Evolutionary conservation across 2,888 invertebrate genomes (phyloP), one percentile per base, ranked within the genome.

Genomic region (Camponotus fellah): DNA sequence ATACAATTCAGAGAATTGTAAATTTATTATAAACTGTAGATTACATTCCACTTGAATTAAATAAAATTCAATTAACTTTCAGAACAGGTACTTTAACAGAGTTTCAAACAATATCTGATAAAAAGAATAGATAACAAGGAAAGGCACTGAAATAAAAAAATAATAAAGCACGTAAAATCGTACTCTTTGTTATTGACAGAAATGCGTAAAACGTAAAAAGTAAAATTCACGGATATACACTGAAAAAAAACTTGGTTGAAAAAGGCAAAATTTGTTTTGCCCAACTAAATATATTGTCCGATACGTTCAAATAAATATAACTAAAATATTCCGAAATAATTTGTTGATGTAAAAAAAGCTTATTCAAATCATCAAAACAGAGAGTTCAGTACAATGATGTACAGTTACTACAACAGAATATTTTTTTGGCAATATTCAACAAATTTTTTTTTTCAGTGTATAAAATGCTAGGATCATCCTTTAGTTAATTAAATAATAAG

Each of bases 1-100:
- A 53, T 8, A n/a, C 76, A n/a, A 56, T 66, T 26, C 32, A 6
- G 14, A 77, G 10, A 53, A 40, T 43, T 58, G 69, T 40, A 34
- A 49, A 43, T 68, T 56, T 43, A 58, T 56, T 64, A 26, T 21
- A 49, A 26, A 40, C 56, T 56, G 2, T 17, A 40, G 58, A 58
- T 58, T 2, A 17, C 64, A 17, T 43, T 56, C 14, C 4, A 10
- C 17, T 14, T 58, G 9, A 32, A 58, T 58, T 26, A 68, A 32
- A 21, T 58, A 68, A 68, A 66, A 43, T 56, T 56, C 32, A 56
- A 56, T 68, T 32, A 68, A 21, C 65, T 37, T 2, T n/a, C 9
- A 14, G 53, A 8, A n/a, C 53, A 53, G 3, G 2, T 6, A 10
- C 17, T 32, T 5, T 17, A n/a, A 34, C 4, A 32, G 0, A 2